Conservation (phyloP, 2,888 invertebrate genomes). For the Furcula furcula region DNA sequence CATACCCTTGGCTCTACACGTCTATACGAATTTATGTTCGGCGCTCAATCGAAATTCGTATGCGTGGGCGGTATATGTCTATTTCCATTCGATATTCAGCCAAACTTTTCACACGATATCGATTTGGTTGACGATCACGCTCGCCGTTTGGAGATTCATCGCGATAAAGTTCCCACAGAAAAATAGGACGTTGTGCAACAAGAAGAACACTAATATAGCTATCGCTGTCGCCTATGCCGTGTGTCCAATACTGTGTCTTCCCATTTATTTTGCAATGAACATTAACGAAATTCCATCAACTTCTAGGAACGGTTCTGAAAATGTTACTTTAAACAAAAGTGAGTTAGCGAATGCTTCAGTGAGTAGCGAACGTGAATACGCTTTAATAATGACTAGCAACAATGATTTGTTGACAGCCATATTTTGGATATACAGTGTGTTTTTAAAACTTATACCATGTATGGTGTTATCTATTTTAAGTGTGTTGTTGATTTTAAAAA, state of each 20-base stretch:
- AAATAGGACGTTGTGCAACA: constrained; percentile 91
- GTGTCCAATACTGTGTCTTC: constrained; percentile 92
- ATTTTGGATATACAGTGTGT: constrained; percentile 95
- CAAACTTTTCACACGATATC: constrained; percentile 95
- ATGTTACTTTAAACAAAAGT: constrained; percentile 45
- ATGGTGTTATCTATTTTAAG: constrained; percentile 92
- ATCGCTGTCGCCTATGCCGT: constrained; percentile 89
- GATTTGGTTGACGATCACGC: constrained; percentile 94
- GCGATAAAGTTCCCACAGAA: constrained; percentile 93
- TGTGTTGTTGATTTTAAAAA: constrained; percentile 87
- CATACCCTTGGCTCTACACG: constrained; percentile 93
- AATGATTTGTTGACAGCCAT: constrained; percentile 85
- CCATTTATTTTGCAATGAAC: constrained; percentile 90
- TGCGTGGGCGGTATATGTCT: constrained; percentile 90
- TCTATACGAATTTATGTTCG: constrained; percentile 83
- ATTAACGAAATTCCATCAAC: constrained; percentile 74
- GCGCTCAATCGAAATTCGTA: constrained; percentile 79
- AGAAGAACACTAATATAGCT: constrained; percentile 88
- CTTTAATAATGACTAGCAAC: constrained; percentile 84
- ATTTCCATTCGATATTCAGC: constrained; percentile 94
- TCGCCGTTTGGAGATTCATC: constrained; percentile 96
- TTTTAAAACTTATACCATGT: constrained; percentile 96
- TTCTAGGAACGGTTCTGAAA: constrained; percentile 26
- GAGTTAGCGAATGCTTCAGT: constrained; percentile 37
- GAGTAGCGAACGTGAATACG: constrained; percentile 81